phyloP scores from a whole-genome alignment of 2,888 invertebrate species.

The Dryobota labecula region DNA sequence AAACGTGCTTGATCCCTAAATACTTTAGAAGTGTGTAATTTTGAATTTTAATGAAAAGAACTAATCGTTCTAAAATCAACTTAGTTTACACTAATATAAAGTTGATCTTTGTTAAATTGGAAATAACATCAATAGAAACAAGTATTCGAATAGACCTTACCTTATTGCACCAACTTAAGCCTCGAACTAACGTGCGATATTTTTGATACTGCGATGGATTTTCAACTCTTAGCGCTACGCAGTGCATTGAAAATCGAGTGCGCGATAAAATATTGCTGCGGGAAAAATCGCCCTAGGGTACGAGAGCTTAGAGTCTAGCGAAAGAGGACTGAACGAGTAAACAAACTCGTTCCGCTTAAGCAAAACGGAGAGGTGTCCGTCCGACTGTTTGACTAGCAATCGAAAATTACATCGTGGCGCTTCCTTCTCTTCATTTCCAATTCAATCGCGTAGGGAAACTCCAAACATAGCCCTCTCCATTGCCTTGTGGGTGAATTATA shows the following conservation, averaged over 20 bases:
- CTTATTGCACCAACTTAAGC: not conserved
- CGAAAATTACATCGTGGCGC: not conserved
- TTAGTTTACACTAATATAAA: not conserved
- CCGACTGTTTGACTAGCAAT: too few relatives aligned
- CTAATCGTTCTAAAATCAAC: not conserved
- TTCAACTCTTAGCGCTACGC: not conserved
- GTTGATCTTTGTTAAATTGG: not conserved
- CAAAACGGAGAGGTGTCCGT: not conserved
- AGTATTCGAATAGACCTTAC: not conserved
- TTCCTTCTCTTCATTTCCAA: too few relatives aligned
- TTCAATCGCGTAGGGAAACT: too few relatives aligned
- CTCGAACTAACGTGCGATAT: not conserved
- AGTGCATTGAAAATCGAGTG: not conserved
- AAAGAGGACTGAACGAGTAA: not conserved
- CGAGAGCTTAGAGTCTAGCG: not conserved
- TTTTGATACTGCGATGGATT: not conserved
- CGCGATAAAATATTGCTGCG: not conserved
- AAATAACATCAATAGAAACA: not conserved
- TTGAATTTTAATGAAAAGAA: too few relatives aligned
- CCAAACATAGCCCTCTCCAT: too few relatives aligned
- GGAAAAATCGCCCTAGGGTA: not conserved
- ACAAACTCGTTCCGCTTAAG: not conserved
- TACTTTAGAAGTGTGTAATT: too few relatives aligned
- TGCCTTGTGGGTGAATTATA: too few relatives aligned
- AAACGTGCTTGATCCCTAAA: too few relatives aligned